A percentile compares a stretch with the other conserved stretches of the same genome.
Conservation (phyloP, 1,140 invertebrate species). For the Drosophila pseudoobscura region DNA sequence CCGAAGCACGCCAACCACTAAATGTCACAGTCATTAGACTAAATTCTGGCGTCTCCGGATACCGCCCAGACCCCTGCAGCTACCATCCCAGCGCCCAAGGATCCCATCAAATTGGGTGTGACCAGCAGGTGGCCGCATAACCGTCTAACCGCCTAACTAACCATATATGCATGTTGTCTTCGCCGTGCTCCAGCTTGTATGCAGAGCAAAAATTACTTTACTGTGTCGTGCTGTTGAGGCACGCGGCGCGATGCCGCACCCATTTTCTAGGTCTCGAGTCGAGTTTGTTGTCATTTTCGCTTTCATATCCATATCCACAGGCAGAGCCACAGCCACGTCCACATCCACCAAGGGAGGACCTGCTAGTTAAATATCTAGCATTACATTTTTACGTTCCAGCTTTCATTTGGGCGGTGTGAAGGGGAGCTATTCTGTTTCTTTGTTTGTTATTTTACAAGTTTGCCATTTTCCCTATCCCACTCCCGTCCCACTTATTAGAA, state of each 20-base stretch:
- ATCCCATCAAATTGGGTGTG: conserved; percentile 58
- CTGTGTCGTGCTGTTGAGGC: conserved; percentile 44
- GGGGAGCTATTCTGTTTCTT: conserved; percentile 8
- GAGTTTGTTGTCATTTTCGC: conserved; percentile 71
- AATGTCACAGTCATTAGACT: conserved; percentile 69
- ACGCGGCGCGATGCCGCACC: conserved; percentile 64
- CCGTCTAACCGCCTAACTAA: conserved; percentile 53
- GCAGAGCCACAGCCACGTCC: too few species aligned
- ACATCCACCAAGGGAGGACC: conserved; percentile 9
- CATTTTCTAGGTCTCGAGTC: conserved; percentile 50
- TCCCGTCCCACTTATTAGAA: conserved; percentile 26
- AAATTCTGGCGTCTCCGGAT: conserved; percentile 27
- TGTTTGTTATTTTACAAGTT: conserved; percentile 60
- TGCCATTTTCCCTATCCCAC: conserved; percentile 27
- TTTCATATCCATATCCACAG: conserved; percentile 41
- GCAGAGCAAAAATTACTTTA: conserved; percentile 59
- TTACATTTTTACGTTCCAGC: conserved; percentile 35
- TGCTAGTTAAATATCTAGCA: conserved; percentile 41
- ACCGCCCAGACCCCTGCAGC: conserved; percentile 23
- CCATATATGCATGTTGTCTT: conserved; percentile 68
- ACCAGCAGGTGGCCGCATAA: conserved; percentile 59
- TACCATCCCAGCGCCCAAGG: conserved; percentile 14
- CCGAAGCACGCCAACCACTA: conserved; percentile 35
- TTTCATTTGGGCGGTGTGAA: conserved; percentile 19
- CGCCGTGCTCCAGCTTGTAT: conserved; percentile 28